These are phyloP conservation scores for Hemichromis elongatus DNA, from an alignment of 2,113 vertebrate genomes.

Conservation along the genomic window DNA sequence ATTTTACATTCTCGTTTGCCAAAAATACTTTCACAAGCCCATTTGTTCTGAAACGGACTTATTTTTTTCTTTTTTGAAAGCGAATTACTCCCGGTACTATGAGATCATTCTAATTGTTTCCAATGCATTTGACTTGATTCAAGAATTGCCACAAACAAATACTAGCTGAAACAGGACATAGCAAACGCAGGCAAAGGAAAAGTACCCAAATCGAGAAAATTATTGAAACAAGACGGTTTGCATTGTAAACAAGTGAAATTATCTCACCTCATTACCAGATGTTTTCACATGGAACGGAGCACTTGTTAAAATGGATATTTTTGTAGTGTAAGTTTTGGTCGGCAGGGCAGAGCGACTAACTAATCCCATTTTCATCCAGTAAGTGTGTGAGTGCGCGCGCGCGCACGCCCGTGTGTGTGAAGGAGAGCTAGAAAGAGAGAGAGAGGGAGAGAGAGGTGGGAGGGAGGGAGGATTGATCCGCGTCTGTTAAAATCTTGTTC, in stretches of 20 bases:
- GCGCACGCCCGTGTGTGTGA: not conserved
- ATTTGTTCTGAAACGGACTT: not conserved
- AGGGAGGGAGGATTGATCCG: constrained; percentile 75
- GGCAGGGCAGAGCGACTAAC: constrained; percentile 57
- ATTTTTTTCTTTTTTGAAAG: not conserved
- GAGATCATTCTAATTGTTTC: constrained; percentile 35
- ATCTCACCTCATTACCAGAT: constrained; percentile 38
- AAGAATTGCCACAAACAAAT: constrained; percentile 24
- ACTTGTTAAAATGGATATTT: constrained; percentile 37
- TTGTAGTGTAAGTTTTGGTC: constrained; percentile 39
- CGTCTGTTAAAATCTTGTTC: constrained; percentile 78
- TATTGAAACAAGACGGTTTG: constrained; percentile 1
- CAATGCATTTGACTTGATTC: constrained; percentile 15
- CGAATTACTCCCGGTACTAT: constrained; percentile 7
- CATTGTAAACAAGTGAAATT: constrained; percentile 20
- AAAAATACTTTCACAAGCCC: not conserved
- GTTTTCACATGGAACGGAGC: constrained; percentile 15
- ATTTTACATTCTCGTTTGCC: not conserved
- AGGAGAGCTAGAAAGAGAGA: not conserved
- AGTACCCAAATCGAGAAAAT: not conserved
- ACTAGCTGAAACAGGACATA: not conserved
- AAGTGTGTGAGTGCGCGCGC: constrained; percentile 39
- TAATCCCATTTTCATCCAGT: constrained; percentile 72
- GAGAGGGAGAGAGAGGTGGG: constrained; percentile 6
- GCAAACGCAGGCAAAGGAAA: not conserved